These are phyloP conservation scores for Leucophenga maculata DNA, from an alignment of 2,888 invertebrate genomes.

Conservation along the genomic window DNA sequence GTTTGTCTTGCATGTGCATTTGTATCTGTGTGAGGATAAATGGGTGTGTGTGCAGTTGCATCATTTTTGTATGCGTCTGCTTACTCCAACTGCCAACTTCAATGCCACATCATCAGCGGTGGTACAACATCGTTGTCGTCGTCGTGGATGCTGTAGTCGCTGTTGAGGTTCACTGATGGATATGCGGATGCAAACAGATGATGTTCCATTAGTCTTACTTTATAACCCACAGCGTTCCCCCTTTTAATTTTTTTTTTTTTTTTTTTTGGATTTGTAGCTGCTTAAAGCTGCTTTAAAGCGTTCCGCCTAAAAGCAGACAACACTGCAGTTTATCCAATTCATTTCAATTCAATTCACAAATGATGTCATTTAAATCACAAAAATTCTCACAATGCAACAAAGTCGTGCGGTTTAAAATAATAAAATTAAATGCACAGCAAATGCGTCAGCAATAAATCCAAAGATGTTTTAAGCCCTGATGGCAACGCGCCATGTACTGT, in stretches of 20 bases:
- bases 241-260: neutral
- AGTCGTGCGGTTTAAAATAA: too few species aligned
- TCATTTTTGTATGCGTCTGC: neutral
- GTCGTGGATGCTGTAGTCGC: neutral
- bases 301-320: neutral
- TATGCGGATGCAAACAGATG: slow-evolving; percentile 41
- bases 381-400: too few species aligned
- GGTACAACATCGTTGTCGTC: neutral
- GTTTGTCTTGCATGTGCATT: neutral
- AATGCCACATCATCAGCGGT: slow-evolving; percentile 1
- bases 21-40: slow-evolving; percentile 1
- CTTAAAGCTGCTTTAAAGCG: neutral
- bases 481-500: too few species aligned
- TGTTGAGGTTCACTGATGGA: slow-evolving; percentile 35
- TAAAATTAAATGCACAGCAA: too few species aligned
- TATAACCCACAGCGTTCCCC: slow-evolving; percentile 19
- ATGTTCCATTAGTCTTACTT: slow-evolving; percentile 42
- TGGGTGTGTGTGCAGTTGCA: slow-evolving; percentile 2
- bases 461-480: too few species aligned
- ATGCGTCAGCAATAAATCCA: too few species aligned
- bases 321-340: neutral
- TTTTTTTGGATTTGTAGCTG: neutral
- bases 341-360: too few species aligned
- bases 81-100: neutral
- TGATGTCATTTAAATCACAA: too few species aligned